phyloP scores from a whole-genome alignment of 2,113 vertebrate species.

The Pteruthius melanotis region DNA sequence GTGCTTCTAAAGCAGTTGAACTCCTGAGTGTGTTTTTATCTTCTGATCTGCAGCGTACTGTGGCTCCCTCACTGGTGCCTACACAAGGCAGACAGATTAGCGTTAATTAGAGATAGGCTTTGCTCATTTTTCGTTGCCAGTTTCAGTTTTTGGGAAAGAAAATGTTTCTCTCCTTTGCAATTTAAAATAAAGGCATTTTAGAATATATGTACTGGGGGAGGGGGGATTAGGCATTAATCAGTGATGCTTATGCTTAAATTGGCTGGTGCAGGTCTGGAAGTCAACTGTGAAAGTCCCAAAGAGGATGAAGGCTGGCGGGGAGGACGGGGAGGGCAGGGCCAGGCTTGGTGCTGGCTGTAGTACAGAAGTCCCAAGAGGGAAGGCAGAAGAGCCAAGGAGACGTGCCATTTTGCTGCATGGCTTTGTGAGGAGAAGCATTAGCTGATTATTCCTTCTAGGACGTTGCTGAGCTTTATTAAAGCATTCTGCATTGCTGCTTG shows the following conservation, averaged over 20 bases:
- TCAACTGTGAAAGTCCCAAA: not conserved
- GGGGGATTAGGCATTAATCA: not conserved
- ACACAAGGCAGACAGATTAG: conserved; percentile 31
- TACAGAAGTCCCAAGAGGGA: not conserved
- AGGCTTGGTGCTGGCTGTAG: not conserved
- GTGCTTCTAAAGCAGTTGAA: conserved; percentile 41
- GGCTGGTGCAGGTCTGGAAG: not conserved
- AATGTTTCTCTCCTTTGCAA: conserved; percentile 40
- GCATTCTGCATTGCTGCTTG: not conserved
- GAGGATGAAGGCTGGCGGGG: not conserved
- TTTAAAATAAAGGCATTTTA: conserved; percentile 9
- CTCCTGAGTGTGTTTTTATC: conserved; percentile 33
- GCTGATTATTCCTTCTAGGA: conserved; percentile 21
- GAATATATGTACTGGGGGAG: accelerated
- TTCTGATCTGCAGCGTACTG: not conserved
- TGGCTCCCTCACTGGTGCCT: not conserved
- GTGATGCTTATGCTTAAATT: not conserved
- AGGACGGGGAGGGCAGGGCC: not conserved
- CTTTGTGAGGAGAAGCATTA: not conserved
- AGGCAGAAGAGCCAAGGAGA: not conserved
- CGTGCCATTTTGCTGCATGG: not conserved
- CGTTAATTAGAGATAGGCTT: conserved; percentile 45
- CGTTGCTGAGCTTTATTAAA: conserved; percentile 37
- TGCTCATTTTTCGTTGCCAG: conserved; percentile 49
- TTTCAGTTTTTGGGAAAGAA: conserved; percentile 34